A percentile compares a stretch with the other conserved stretches of the same genome.
Conservation (phyloP, 1,140 invertebrate genomes). For the Papilio polyxenes region DNA sequence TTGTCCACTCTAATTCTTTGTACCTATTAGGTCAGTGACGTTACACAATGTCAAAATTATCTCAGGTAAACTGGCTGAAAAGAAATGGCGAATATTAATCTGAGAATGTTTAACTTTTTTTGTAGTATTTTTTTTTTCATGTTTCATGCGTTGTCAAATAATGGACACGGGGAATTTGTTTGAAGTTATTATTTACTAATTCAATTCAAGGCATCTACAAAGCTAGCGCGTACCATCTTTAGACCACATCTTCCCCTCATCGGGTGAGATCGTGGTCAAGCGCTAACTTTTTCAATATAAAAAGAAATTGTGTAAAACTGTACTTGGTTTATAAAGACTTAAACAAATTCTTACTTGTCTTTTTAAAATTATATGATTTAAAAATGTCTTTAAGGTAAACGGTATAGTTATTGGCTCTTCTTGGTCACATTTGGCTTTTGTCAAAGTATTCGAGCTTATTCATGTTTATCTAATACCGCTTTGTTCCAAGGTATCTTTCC, state of each 20-base stretch:
- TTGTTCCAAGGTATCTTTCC: background rate
- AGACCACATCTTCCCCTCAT: no score
- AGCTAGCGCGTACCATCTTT: no score
- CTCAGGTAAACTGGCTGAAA: slow-evolving; percentile 3
- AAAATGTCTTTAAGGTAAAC: background rate
- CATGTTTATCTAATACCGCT: background rate
- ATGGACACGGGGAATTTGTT: no score
- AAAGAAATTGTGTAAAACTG: no score
- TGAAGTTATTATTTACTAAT: no score
- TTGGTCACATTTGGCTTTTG: background rate
- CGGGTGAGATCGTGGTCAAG: no score
- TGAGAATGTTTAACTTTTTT: background rate
- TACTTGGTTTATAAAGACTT: no score
- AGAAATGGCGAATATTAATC: background rate
- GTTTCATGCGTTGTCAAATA: no score
- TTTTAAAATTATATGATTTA: no score
- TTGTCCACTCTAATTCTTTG: slow-evolving; percentile 5
- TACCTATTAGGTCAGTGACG: slow-evolving; percentile 21
- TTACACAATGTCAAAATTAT: background rate
- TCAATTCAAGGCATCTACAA: no score
- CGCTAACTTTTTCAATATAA: no score
- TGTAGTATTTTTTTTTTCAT: no score
- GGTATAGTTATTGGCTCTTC: background rate
- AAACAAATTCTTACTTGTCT: background rate
- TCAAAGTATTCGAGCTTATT: background rate